Conservation (phyloP, 2,113 vertebrate species). For the Paradisaea rubra region DNA sequence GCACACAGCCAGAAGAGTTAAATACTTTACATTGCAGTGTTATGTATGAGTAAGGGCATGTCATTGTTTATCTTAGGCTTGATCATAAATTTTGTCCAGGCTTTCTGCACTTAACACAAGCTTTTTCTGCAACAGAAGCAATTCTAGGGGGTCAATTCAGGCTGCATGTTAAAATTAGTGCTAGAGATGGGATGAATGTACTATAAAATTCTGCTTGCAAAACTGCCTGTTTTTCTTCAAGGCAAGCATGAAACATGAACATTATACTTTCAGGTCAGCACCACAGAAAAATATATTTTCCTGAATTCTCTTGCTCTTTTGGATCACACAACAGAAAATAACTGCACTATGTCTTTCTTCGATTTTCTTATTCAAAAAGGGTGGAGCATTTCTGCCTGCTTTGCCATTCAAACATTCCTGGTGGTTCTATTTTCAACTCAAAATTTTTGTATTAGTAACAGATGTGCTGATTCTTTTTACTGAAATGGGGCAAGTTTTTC, state of each 20-base stretch:
- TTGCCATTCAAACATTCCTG: slow-evolving; percentile 64
- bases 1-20: neutral
- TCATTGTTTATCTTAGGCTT: neutral
- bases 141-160: slow-evolving; percentile 27
- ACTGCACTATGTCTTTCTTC: slow-evolving; percentile 14
- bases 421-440: slow-evolving; percentile 60
- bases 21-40: neutral
- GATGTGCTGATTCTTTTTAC: slow-evolving; percentile 42
- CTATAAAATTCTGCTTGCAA: neutral
- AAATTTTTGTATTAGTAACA: slow-evolving; percentile 65
- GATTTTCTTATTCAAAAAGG: slow-evolving; percentile 53
- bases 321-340: slow-evolving; percentile 30
- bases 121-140: neutral
- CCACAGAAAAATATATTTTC: slow-evolving; percentile 14
- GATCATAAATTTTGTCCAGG: neutral
- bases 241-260: neutral
- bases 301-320: neutral
- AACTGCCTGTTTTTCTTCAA: slow-evolving; percentile 4
- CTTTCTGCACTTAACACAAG: neutral
- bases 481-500: neutral
- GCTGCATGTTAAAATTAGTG: neutral
- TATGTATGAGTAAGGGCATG: neutral
- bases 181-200: neutral
- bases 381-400: slow-evolving; percentile 15
- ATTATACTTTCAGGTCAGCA: neutral